phyloP scores from a whole-genome alignment of 2,888 invertebrate species.

The Pseudococcus viburni region DNA sequence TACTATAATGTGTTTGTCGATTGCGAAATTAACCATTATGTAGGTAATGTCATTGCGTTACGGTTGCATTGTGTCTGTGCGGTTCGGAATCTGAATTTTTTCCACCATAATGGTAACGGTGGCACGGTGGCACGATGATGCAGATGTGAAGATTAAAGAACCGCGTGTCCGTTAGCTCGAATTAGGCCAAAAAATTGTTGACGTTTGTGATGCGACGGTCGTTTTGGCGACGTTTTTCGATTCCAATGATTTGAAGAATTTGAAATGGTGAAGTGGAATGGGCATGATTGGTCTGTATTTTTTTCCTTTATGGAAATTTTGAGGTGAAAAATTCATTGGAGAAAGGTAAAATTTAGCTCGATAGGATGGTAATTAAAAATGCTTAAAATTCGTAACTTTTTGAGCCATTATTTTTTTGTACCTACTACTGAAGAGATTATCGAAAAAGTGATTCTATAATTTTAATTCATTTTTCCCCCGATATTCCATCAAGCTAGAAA shows the following conservation, averaged over 20 bases:
- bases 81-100: constrained; percentile 5
- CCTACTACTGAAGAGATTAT: too few species aligned
- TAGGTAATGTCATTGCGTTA: constrained; percentile 30
- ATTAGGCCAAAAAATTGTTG: constrained; percentile 23
- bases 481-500: too few species aligned
- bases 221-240: background rate
- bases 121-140: background rate
- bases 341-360: too few species aligned
- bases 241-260: background rate
- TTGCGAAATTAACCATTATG: constrained; percentile 34
- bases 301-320: too few species aligned
- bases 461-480: too few species aligned
- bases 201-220: background rate
- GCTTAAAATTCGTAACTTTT: too few species aligned
- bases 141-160: constrained; percentile 18
- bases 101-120: constrained; percentile 1
- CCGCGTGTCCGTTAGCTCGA: background rate
- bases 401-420: too few species aligned
- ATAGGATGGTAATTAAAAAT: too few species aligned
- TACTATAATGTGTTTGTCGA: background rate
- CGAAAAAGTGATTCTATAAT: too few species aligned
- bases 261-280: background rate
- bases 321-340: too few species aligned
- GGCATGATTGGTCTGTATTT: background rate
- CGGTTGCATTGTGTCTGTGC: constrained; percentile 8